A percentile compares a stretch with the other conserved stretches of the same genome.
These are phyloP conservation scores for Cyprinella venusta DNA, from an alignment of 2,797 vertebrate genomes.

Conservation along the genomic window DNA sequence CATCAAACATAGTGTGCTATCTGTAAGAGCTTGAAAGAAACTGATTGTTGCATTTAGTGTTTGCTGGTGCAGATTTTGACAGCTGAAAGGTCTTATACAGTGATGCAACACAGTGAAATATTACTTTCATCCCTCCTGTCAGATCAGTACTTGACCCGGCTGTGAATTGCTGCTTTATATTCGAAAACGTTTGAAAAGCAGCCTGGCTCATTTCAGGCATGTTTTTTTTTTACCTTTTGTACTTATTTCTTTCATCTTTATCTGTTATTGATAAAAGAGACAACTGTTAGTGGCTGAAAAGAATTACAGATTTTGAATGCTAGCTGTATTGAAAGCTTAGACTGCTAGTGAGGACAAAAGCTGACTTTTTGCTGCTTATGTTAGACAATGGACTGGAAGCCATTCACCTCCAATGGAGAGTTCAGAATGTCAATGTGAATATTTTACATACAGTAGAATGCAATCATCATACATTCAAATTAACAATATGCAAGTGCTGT, in stretches of 20 bases:
- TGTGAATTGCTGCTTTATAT: conserved; percentile 50
- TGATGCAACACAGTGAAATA: conserved; percentile 77
- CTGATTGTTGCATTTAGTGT: conserved; percentile 65
- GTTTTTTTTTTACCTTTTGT: conserved; percentile 32
- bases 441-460: neutral
- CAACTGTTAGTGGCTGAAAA: conserved; percentile 1
- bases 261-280: conserved; percentile 25
- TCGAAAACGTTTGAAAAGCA: conserved; percentile 49
- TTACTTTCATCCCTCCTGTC: conserved; percentile 8
- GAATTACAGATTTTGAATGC: neutral
- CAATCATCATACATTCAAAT: neutral
- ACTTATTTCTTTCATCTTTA: conserved; percentile 34
- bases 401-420: neutral
- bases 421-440: neutral
- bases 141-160: conserved; percentile 38
- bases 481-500: neutral
- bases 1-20: conserved; percentile 66
- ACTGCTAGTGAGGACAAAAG: neutral
- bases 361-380: neutral
- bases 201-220: conserved; percentile 25
- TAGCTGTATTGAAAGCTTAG: conserved; percentile 9
- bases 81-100: conserved; percentile 46
- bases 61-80: conserved; percentile 66
- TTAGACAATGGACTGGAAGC: neutral
- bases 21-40: conserved; percentile 65